phyloP scores from a whole-genome alignment of 2,113 vertebrate species.

The Cathartes aura region DNA sequence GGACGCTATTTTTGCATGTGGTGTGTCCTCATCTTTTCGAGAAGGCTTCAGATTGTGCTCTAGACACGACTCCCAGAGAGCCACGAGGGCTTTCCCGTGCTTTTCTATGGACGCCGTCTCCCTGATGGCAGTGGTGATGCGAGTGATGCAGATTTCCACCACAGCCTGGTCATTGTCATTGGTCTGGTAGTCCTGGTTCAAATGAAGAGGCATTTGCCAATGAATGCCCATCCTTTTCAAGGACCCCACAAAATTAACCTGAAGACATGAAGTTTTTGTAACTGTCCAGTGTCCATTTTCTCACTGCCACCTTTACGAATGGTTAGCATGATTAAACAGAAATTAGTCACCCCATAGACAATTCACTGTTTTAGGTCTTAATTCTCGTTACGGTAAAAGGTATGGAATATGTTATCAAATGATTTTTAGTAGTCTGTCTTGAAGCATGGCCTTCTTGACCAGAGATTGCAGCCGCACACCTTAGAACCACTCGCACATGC shows the following conservation, averaged over 20 bases:
- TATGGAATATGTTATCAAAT: neutral
- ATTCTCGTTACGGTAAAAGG: neutral
- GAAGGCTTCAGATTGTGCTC: conserved; percentile 88
- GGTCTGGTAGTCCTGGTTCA: conserved; percentile 89
- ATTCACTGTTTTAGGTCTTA: neutral
- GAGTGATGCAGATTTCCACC: conserved; percentile 95
- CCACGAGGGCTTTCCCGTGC: conserved; percentile 88
- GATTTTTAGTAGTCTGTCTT: neutral
- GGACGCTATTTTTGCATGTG: conserved; percentile 94
- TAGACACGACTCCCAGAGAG: conserved; percentile 93
- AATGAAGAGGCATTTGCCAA: neutral
- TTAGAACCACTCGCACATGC: neutral
- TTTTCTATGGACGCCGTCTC: conserved; percentile 89
- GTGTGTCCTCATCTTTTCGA: conserved; percentile 88
- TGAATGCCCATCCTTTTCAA: neutral
- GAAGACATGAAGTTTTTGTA: neutral
- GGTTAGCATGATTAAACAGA: accelerated
- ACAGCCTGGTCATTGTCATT: conserved; percentile 97
- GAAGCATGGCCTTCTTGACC: neutral
- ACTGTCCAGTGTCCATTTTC: accelerated
- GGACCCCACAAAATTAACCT: neutral
- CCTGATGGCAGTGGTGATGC: conserved; percentile 93
- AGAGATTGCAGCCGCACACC: neutral
- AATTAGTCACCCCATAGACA: neutral
- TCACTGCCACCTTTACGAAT: neutral